Conservation (phyloP, 2,113 vertebrate genomes). For the Aplodontia rufa region DNA sequence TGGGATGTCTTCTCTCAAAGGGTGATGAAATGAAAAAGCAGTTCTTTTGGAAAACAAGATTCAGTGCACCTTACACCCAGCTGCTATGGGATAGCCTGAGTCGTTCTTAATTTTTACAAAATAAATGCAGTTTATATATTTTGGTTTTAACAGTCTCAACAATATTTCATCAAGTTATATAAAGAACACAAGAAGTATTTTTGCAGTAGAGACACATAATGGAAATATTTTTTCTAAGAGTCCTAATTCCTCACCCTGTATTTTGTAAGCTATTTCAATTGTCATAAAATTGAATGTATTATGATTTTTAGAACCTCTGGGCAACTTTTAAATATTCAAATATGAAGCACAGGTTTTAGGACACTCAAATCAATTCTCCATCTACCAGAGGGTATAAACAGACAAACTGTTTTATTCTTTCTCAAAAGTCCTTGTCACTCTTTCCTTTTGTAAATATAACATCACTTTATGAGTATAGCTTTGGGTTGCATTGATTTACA, state of each 20-base stretch:
- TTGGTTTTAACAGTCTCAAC: slow-evolving; percentile 39
- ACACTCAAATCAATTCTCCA: not conserved
- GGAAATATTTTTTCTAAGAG: not conserved
- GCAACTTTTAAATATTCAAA: slow-evolving; percentile 30
- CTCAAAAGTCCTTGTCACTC: not conserved
- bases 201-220: slow-evolving; percentile 41
- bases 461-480: not conserved
- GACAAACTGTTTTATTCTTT: slow-evolving; percentile 1
- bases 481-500: not conserved
- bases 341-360: slow-evolving; percentile 3
- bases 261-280: not conserved
- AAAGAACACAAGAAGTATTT: slow-evolving; percentile 51
- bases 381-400: slow-evolving; percentile 21
- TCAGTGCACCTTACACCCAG: not conserved
- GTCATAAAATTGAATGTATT: slow-evolving; percentile 2
- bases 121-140: slow-evolving; percentile 67
- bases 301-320: not conserved
- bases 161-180: slow-evolving; percentile 33
- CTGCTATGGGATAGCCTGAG: not conserved
- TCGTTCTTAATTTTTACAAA: slow-evolving; percentile 54
- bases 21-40: slow-evolving; percentile 84
- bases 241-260: not conserved
- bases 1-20: slow-evolving; percentile 96
- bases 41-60: slow-evolving; percentile 32
- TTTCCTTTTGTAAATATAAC: not conserved